A percentile compares a stretch with the other conserved stretches of the same genome.
phyloP scores from a whole-genome alignment of 2,888 invertebrate species.

The Pherbina coryleti region DNA sequence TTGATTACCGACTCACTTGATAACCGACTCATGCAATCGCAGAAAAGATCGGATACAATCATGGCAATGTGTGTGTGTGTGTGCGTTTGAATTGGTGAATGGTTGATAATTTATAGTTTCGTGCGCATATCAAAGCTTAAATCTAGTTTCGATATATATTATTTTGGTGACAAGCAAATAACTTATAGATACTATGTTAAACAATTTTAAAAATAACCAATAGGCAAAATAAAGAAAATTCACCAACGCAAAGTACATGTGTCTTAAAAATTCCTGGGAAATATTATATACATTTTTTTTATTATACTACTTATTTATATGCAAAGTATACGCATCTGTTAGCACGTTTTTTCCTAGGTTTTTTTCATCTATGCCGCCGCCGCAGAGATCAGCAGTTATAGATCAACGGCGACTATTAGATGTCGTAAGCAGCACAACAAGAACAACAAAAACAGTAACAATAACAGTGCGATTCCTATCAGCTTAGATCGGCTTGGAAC shows the following conservation, averaged over 20 bases:
- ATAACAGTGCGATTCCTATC: slow-evolving; percentile 13
- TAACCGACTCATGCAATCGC: neutral
- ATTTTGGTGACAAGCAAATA: neutral
- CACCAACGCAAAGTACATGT: neutral
- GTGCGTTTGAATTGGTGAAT: neutral
- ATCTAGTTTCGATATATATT: slow-evolving; percentile 7
- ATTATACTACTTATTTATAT: neutral
- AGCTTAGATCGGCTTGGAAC: neutral
- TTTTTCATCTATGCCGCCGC: slow-evolving; percentile 28
- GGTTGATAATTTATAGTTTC: neutral
- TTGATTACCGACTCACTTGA: slow-evolving; percentile 35
- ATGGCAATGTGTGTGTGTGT: neutral
- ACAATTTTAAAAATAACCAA: neutral
- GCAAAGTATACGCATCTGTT: neutral
- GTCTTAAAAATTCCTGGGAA: neutral
- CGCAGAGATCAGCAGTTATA: neutral
- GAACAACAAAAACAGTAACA: slow-evolving; percentile 10
- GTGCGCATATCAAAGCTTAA: neutral
- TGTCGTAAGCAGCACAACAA: neutral
- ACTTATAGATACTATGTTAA: neutral
- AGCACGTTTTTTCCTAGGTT: neutral
- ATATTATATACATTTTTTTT: neutral
- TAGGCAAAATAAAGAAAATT: neutral
- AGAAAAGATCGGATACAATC: neutral
- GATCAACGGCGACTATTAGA: slow-evolving; percentile 25